phyloP scores from a whole-genome alignment of 2,113 vertebrate genomes.

The Prunella himalayana region DNA sequence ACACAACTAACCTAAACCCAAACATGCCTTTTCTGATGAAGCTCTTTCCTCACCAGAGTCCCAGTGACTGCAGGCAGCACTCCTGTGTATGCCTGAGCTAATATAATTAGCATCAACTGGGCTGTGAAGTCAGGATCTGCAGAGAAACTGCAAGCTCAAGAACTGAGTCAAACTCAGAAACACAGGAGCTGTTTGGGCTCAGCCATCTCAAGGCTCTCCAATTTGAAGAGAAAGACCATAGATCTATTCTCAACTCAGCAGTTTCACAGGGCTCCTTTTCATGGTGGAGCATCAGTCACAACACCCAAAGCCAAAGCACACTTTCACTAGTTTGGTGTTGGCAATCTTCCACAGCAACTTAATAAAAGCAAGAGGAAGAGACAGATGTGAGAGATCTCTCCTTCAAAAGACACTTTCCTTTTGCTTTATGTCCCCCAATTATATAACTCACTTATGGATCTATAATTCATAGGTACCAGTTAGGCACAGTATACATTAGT shows the following conservation, averaged over 20 bases:
- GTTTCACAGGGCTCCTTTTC: not conserved
- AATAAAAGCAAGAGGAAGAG: not conserved
- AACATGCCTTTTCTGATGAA: not conserved
- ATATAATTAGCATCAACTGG: not conserved
- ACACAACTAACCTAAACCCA: not conserved
- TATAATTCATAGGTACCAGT: not conserved
- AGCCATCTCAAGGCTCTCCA: not conserved
- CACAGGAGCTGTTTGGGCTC: not conserved
- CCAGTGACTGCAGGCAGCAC: not conserved
- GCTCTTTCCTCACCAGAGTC: not conserved
- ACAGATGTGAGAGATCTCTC: not conserved
- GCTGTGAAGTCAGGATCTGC: not conserved
- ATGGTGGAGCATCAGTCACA: accelerated
- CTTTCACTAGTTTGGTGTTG: not conserved
- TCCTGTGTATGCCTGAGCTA: not conserved
- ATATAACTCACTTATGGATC: not conserved
- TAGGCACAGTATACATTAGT: not conserved
- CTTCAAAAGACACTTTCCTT: not conserved
- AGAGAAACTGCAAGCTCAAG: not conserved
- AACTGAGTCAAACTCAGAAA: not conserved
- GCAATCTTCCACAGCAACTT: not conserved
- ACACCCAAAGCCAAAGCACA: not conserved
- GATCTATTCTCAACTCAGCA: not conserved
- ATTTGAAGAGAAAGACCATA: not conserved
- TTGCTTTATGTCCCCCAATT: not conserved